Conservation (phyloP, 2,888 invertebrate species). For the Ormyrus thymus region DNA sequence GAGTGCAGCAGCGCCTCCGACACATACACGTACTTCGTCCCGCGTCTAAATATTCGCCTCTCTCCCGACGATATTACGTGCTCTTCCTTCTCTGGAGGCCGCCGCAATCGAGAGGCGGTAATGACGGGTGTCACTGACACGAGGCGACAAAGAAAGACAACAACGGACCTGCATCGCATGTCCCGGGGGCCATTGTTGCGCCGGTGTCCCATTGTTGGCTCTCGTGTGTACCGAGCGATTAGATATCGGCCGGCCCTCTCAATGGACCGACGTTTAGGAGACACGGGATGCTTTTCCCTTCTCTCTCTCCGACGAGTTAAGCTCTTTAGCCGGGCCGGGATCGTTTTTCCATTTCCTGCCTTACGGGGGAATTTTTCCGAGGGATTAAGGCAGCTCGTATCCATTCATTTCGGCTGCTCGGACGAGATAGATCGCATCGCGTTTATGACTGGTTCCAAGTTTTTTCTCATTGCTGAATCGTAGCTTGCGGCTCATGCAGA, state of each 20-base stretch:
- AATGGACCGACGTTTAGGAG: conserved; percentile 25
- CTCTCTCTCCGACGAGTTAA: conserved; percentile 16
- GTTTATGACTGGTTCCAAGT: too few relatives aligned
- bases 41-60: conserved; percentile 50
- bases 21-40: too few relatives aligned
- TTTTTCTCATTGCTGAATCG: too few relatives aligned
- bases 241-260: conserved; percentile 34
- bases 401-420: too few relatives aligned
- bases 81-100: background rate
- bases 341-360: conserved; percentile 47
- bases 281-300: conserved; percentile 26
- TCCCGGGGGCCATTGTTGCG: conserved; percentile 33
- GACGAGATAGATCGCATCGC: too few relatives aligned
- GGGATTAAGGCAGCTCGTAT: too few relatives aligned
- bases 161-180: conserved; percentile 54
- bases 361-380: background rate
- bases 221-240: conserved; percentile 46
- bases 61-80: background rate
- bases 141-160: conserved; percentile 57
- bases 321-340: conserved; percentile 34
- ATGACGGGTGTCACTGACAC: conserved; percentile 56
- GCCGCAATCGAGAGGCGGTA: conserved; percentile 23
- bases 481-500: too few relatives aligned
- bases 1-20: too few relatives aligned
- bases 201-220: conserved; percentile 42